These are phyloP conservation scores for Chymomyza fuscimana DNA, from an alignment of 2,888 invertebrate genomes.

Conservation along the genomic window DNA sequence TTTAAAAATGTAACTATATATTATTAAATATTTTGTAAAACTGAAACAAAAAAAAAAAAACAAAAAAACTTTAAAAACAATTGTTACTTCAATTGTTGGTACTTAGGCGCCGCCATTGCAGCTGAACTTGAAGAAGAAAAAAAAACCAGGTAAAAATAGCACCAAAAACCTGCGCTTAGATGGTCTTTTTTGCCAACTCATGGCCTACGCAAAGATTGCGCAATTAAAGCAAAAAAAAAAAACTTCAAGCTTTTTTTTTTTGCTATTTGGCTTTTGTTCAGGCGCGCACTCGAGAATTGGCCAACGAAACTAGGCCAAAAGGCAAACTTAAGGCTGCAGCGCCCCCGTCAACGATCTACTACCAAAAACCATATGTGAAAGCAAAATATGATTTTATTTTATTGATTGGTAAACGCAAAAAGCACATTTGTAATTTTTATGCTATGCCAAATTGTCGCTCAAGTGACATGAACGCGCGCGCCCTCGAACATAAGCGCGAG, in stretches of 20 bases:
- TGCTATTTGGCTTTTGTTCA: conserved; percentile 10
- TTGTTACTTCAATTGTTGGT: conserved; percentile 1
- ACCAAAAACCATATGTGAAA: conserved; percentile 38
- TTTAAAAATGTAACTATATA: conserved; percentile 13
- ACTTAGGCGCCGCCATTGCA: neutral
- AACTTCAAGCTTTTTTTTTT: neutral
- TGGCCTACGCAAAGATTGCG: conserved; percentile 40
- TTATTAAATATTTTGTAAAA: conserved; percentile 22
- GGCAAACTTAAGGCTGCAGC: conserved; percentile 12
- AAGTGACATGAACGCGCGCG: conserved; percentile 6
- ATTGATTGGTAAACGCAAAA: conserved; percentile 32
- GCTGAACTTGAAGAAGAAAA: conserved; percentile 51
- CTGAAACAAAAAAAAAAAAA: conserved; percentile 8
- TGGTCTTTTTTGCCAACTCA: conserved; percentile 37
- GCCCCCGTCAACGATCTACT: conserved; percentile 4
- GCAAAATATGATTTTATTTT: conserved; percentile 32
- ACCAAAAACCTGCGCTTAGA: neutral
- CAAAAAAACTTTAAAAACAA: conserved; percentile 16
- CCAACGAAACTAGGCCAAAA: conserved; percentile 67
- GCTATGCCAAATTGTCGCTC: conserved; percentile 7
- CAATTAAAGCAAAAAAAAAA: conserved; percentile 20
- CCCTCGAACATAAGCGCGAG: neutral
- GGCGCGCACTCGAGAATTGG: conserved; percentile 59
- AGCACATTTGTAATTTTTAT: conserved; percentile 40
- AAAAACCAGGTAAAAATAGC: conserved; percentile 15